phyloP scores from a whole-genome alignment of 1,140 invertebrate species.

The Branchinecta lindahli region DNA sequence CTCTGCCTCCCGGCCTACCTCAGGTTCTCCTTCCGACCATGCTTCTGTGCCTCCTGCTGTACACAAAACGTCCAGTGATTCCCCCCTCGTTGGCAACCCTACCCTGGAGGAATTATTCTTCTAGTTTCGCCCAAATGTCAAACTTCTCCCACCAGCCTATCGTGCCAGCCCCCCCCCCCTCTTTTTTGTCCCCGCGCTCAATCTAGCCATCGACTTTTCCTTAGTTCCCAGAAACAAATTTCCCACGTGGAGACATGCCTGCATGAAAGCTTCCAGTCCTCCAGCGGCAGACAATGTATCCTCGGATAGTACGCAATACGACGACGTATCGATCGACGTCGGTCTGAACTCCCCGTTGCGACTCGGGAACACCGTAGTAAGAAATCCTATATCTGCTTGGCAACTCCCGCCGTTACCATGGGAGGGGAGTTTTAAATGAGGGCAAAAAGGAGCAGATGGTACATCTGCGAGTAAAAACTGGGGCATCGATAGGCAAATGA shows the following conservation, averaged over 20 bases:
- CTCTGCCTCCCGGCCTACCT: no score
- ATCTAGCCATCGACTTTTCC: background rate
- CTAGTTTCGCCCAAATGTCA: no score
- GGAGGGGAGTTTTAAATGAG: background rate
- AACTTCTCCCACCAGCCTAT: no score
- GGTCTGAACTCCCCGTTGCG: background rate
- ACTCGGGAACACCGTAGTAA: background rate
- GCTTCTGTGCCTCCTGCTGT: no score
- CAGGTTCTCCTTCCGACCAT: no score
- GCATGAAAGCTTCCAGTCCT: background rate
- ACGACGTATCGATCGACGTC: background rate
- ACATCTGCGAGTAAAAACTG: no score
- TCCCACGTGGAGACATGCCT: background rate
- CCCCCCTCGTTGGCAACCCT: no score
- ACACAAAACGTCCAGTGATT: no score
- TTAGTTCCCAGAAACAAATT: background rate
- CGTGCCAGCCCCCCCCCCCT: no score
- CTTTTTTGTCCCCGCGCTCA: background rate
- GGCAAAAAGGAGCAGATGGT: no score
- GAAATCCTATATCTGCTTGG: constrained; percentile 8
- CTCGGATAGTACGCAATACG: constrained; percentile 5
- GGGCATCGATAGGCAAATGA: no score
- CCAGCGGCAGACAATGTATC: background rate
- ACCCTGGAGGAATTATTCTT: no score
- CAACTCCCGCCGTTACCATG: background rate